Conservation (phyloP, 2,113 vertebrate species). For the Oreotrochilus melanogaster region DNA sequence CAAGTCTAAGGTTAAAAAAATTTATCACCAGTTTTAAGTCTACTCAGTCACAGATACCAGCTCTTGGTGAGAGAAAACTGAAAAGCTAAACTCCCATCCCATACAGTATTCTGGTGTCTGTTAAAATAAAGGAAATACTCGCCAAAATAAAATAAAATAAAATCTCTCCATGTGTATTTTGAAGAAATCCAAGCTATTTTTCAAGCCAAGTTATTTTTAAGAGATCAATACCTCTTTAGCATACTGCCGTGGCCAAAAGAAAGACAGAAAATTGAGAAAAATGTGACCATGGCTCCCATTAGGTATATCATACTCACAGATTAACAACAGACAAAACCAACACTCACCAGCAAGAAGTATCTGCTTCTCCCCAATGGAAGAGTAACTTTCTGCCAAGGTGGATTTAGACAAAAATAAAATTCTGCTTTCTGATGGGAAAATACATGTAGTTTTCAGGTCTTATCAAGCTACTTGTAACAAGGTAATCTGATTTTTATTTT, state of each 20-base stretch:
- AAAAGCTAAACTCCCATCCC: neutral
- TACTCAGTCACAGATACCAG: neutral
- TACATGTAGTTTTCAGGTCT: neutral
- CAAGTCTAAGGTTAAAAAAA: neutral
- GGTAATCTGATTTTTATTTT: neutral
- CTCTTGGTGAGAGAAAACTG: neutral
- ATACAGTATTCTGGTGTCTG: neutral
- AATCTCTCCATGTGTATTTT: neutral
- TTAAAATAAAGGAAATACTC: neutral
- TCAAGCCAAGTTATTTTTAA: neutral
- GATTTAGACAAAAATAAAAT: neutral
- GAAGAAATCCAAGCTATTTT: neutral
- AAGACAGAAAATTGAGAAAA: neutral
- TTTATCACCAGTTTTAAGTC: neutral
- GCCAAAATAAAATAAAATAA: neutral
- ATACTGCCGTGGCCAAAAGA: neutral
- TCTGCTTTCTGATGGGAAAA: neutral
- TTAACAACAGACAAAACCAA: neutral
- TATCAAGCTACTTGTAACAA: neutral
- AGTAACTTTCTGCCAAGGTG: neutral
- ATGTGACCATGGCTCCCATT: rapidly evolving
- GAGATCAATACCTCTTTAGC: neutral
- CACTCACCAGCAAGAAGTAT: neutral
- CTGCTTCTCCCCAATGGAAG: neutral
- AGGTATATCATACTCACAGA: rapidly evolving